These are phyloP conservation scores for Microcaecilia unicolor DNA, from an alignment of 2,797 vertebrate species.

Conservation along the genomic window DNA sequence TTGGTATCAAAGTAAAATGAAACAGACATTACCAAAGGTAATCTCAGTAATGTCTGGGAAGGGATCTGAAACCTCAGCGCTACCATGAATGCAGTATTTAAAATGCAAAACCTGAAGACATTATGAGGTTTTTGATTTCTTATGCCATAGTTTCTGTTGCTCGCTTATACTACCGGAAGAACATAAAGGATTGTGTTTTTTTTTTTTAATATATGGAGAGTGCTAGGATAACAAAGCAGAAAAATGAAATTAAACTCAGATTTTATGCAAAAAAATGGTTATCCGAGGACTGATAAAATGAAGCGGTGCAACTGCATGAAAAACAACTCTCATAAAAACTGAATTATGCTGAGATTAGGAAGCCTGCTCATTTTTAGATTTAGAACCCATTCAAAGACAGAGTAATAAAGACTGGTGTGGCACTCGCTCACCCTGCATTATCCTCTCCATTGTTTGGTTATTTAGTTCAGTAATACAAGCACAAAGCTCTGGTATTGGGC, in stretches of 20 bases:
- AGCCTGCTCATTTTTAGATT: slow-evolving; percentile 32
- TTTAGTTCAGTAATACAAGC: too few species aligned
- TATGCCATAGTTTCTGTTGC: slow-evolving; percentile 56
- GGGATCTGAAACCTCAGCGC: slow-evolving; percentile 64
- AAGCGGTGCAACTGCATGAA: slow-evolving; percentile 44
- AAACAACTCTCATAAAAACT: slow-evolving; percentile 42
- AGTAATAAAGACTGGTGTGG: too few species aligned
- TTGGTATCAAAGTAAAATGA: slow-evolving; percentile 76
- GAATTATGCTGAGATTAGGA: slow-evolving; percentile 24
- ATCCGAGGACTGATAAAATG: slow-evolving; percentile 62
- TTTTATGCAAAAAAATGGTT: slow-evolving; percentile 61
- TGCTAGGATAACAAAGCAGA: slow-evolving; percentile 58
- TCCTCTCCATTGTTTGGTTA: too few species aligned
- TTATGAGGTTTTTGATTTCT: slow-evolving; percentile 74
- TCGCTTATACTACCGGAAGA: slow-evolving; percentile 54
- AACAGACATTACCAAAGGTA: slow-evolving; percentile 72
- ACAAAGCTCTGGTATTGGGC: too few species aligned
- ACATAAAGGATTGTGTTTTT: slow-evolving; percentile 50
- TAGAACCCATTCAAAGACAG: slow-evolving; percentile 33
- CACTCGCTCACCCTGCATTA: too few species aligned
- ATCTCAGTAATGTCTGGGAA: slow-evolving; percentile 70
- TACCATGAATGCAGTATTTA: slow-evolving; percentile 72
- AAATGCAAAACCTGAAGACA: slow-evolving; percentile 72
- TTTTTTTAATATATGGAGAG: slow-evolving; percentile 48
- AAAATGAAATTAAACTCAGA: slow-evolving; percentile 62